phyloP scores from a whole-genome alignment of 2,113 vertebrate species.

The Lophotis ruficrista region DNA sequence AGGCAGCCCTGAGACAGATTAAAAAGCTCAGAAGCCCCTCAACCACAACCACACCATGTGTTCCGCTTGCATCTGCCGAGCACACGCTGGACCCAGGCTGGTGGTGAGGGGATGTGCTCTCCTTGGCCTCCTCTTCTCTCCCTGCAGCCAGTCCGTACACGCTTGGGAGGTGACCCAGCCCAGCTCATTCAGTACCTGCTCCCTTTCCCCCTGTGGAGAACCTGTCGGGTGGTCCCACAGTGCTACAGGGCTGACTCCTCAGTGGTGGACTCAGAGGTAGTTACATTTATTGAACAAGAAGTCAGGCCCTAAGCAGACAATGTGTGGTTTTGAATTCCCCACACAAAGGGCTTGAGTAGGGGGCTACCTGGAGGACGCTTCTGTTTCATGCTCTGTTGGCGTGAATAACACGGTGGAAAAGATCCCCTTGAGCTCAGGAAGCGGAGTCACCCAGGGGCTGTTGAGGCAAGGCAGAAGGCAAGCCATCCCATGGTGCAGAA shows the following conservation, averaged over 20 bases:
- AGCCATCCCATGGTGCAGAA: background rate
- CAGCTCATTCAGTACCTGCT: accelerated
- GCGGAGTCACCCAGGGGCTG: accelerated
- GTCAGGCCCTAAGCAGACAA: background rate
- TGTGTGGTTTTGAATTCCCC: background rate
- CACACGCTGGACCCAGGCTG: accelerated
- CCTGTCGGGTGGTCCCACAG: background rate
- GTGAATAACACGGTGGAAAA: accelerated
- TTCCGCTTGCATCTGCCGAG: background rate
- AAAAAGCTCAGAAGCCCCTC: background rate
- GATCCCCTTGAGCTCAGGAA: background rate
- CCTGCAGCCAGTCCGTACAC: background rate
- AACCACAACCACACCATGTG: accelerated
- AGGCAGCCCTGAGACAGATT: background rate
- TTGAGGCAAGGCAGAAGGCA: background rate
- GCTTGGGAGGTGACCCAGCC: background rate
- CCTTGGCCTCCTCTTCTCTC: background rate
- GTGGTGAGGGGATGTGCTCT: background rate
- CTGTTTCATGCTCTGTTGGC: background rate
- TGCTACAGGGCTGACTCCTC: background rate
- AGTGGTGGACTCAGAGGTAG: background rate
- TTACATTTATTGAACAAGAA: background rate
- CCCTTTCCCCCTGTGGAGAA: background rate
- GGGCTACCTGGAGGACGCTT: background rate
- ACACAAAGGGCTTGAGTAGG: background rate